Conservation (phyloP, 2,888 invertebrate species). For the Lamproptera curius region DNA sequence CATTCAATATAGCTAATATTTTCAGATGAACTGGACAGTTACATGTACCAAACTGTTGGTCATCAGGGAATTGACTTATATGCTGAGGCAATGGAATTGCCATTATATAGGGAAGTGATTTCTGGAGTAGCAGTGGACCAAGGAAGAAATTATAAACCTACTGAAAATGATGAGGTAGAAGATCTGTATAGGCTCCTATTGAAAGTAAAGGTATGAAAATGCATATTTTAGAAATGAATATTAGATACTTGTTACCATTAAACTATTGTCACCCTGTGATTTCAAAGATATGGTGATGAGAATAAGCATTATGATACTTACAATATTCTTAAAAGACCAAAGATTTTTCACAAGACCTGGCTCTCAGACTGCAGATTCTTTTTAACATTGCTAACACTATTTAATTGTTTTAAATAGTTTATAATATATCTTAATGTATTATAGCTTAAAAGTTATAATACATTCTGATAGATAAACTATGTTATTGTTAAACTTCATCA, state of each 20-base stretch:
- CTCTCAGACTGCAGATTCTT: too few species aligned
- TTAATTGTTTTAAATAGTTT: too few species aligned
- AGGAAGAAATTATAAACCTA: conserved; percentile 88
- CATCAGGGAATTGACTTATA: conserved; percentile 95
- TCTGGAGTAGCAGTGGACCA: conserved; percentile 89
- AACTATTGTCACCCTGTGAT: too few species aligned
- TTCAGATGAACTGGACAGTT: conserved; percentile 95
- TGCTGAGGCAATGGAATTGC: conserved; percentile 95
- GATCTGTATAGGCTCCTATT: conserved; percentile 92
- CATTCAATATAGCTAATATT: conserved; percentile 23
- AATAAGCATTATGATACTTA: too few species aligned
- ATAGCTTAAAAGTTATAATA: too few species aligned
- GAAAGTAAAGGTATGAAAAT: conserved; percentile 81
- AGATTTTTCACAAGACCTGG: too few species aligned
- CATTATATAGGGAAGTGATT: conserved; percentile 91
- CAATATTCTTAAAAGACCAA: too few species aligned
- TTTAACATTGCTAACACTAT: too few species aligned
- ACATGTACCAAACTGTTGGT: conserved; percentile 99
- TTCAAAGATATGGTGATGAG: conserved; percentile 1
- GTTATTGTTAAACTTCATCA: too few species aligned
- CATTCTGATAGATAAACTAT: too few species aligned
- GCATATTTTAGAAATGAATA: not conserved
- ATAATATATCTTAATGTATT: too few species aligned
- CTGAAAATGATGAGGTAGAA: conserved; percentile 96
- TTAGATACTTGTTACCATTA: too few species aligned